A percentile compares a stretch with the other conserved stretches of the same genome.
phyloP scores from a whole-genome alignment of 2,113 vertebrate genomes.

The Himantopus leucocephalus region DNA sequence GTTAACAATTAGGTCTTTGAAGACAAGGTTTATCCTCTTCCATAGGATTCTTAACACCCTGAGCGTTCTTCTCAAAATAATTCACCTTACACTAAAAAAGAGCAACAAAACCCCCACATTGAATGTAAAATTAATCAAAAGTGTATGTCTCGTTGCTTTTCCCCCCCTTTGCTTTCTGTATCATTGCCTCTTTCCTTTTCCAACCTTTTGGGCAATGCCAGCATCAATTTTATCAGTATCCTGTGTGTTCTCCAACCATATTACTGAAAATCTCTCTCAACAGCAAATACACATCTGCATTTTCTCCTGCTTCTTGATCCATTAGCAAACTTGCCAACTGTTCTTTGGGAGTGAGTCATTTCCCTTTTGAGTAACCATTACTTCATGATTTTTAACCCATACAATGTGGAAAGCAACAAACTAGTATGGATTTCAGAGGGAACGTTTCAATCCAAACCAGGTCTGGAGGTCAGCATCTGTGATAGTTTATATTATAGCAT shows the following conservation, averaged over 20 bases:
- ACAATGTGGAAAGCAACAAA: background rate
- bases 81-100: background rate
- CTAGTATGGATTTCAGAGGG: background rate
- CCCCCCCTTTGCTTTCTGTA: accelerated
- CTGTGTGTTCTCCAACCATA: background rate
- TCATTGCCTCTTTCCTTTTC: background rate
- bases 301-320: background rate
- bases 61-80: background rate
- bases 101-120: background rate
- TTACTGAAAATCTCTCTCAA: slow-evolving; percentile 12
- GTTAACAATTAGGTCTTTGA: background rate
- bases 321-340: background rate
- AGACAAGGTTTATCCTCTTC: background rate
- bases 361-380: background rate
- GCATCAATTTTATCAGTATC: background rate
- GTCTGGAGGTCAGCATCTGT: background rate
- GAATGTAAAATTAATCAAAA: background rate
- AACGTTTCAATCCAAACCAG: background rate
- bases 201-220: background rate
- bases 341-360: background rate
- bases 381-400: slow-evolving; percentile 10
- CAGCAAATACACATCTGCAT: background rate
- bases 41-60: background rate
- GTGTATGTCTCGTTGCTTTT: background rate
- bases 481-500: background rate